Conservation (phyloP, 2,888 invertebrate genomes). For the Hypercompe scribonia region DNA sequence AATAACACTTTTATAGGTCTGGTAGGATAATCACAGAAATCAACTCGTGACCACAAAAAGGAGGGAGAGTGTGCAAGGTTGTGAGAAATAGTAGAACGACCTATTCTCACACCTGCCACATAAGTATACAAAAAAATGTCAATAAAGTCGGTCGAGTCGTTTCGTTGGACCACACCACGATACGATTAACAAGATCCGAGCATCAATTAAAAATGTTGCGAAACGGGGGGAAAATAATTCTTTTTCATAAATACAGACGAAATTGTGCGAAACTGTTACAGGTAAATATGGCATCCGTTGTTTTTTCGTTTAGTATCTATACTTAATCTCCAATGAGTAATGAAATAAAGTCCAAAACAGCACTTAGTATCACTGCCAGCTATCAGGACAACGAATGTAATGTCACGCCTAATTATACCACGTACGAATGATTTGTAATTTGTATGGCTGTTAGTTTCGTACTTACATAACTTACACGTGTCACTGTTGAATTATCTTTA, state of each 20-base stretch:
- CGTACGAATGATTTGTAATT: not conserved
- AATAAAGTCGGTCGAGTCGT: too few relatives aligned
- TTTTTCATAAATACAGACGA: not conserved
- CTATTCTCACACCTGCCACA: too few relatives aligned
- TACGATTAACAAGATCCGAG: not conserved
- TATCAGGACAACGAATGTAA: slow-evolving; percentile 4
- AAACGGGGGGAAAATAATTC: not conserved
- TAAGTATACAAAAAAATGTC: too few relatives aligned
- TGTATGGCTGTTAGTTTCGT: not conserved
- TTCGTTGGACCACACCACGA: too few relatives aligned
- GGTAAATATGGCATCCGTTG: not conserved
- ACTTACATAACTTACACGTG: slow-evolving; percentile 1
- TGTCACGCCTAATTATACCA: slow-evolving; percentile 3
- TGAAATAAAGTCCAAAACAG: not conserved
- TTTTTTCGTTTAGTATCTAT: not conserved
- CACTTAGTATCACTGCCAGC: not conserved
- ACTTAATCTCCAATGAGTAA: not conserved
- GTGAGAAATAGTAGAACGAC: too few relatives aligned
- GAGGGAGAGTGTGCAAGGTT: too few relatives aligned
- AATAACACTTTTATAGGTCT: too few relatives aligned
- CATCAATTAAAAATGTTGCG: not conserved
- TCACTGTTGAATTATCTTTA: not conserved
- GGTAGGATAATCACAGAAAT: too few relatives aligned
- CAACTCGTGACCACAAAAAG: too few relatives aligned
- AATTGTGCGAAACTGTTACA: not conserved